Base-by-base conservation (phyloP, 2,888 invertebrate genomes). In the Drosophila tripunctata region DNA sequence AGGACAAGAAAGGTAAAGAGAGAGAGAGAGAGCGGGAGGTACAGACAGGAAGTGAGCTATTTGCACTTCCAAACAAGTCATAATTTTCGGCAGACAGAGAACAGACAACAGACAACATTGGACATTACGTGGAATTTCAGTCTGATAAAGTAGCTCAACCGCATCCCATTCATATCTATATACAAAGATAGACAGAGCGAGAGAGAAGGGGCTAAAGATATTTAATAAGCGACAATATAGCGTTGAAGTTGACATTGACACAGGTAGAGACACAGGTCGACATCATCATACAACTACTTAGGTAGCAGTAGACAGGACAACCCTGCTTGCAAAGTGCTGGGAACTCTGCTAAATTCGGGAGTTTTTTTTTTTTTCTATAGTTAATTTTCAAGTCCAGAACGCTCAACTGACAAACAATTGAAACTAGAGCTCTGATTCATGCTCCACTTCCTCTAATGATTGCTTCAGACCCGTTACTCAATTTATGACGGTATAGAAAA, bases 151-250 rank as follows among this genome's bases (percentile, higher is more conserved):
- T 64, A 72, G 64, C 72, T 72, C 64, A 68, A 55, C 43, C 75
- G 58, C 75, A 58, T 72, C 63, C 72, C 72, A 72, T 72, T 72
- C 69, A 72, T 47, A 19, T 44, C 21, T 31, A 56, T 35, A 24
- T 14, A 22, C 36, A 35, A 43, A 35, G 43, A 67, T 10, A 17
- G 14, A 15, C 19, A 43, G 19, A 8, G 27, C 8, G 8, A 27
- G 3, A 41, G 33, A 24, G 38, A 43, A 51, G 30, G 10, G 36
- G 33, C 10, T 36, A 67, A 44, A 12, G 12, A 62, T 64, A 79
- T 73, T 86, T 83, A 83, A 83, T 87, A 83, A 83, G 87, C 85
- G 82, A 81, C 87, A 87, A 84, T 83, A 87, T 83, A 75, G 85
- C 78, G 78, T 72, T 68, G 68, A 66, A 69, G 76, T 79, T 83